A percentile compares a stretch with the other conserved stretches of the same genome.
phyloP scores from a whole-genome alignment of 2,888 invertebrate genomes.

The Ectropis crepuscularia region DNA sequence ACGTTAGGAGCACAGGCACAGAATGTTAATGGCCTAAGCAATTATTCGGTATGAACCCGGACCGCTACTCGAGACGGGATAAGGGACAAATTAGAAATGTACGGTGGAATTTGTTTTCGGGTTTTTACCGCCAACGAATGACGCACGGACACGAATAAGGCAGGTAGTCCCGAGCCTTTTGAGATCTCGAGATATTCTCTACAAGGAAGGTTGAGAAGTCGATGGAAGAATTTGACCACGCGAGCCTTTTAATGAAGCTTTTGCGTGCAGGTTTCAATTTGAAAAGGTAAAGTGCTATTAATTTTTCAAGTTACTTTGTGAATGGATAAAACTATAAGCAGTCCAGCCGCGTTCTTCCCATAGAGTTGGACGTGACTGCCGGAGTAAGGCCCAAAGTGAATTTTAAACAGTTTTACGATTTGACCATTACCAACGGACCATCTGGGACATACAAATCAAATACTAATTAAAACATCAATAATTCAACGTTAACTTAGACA shows the following conservation, averaged over 20 bases:
- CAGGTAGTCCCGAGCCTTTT: conserved; percentile 37
- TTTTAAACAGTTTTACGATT: conserved; percentile 65
- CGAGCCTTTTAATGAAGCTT: conserved; percentile 43
- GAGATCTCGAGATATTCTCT: conserved; percentile 37
- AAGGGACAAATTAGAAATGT: conserved; percentile 58
- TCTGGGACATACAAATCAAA: conserved; percentile 29
- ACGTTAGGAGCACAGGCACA: conserved; percentile 55
- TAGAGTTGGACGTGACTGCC: conserved; percentile 65
- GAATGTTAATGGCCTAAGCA: conserved; percentile 72
- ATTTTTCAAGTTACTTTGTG: conserved; percentile 56
- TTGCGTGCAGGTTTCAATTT: conserved; percentile 46
- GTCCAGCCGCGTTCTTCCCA: conserved; percentile 62
- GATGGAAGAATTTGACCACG: conserved; percentile 44
- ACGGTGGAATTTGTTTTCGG: conserved; percentile 42
- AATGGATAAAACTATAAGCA: conserved; percentile 60
- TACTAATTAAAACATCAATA: conserved; percentile 26
- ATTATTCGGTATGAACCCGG: conserved; percentile 62
- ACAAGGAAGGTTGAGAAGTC: conserved; percentile 27
- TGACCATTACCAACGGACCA: conserved; percentile 30
- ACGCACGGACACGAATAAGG: conserved; percentile 43
- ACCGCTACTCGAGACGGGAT: conserved; percentile 52
- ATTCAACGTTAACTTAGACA: conserved; percentile 18
- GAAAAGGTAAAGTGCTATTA: conserved; percentile 44
- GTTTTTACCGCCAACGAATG: conserved; percentile 40
- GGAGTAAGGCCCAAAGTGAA: conserved; percentile 57